Evolutionary conservation across 2,113 vertebrate species (phyloP).

Genomic region (Equus quagga): DNA sequence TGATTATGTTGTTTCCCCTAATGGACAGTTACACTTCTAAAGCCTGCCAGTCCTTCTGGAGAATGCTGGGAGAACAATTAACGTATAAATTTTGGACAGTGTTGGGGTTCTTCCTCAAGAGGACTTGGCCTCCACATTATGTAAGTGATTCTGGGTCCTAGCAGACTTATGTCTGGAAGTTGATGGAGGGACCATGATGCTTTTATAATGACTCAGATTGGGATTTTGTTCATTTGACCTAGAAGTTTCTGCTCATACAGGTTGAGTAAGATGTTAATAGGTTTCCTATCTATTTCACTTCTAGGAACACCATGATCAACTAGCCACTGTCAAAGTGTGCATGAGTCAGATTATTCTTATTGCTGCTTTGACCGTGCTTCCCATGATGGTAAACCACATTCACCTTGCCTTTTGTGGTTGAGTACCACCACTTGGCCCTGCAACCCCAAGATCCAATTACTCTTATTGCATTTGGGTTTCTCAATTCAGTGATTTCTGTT

Average conservation of each 20-base stretch:
- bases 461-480: too few species aligned
- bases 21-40: background rate
- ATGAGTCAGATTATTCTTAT: background rate
- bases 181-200: background rate
- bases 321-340: background rate
- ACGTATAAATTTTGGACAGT: background rate
- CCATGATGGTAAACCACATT: background rate
- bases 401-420: background rate
- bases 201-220: background rate
- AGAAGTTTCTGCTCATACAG: background rate
- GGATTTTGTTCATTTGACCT: background rate
- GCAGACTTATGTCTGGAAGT: background rate
- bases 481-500: background rate
- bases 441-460: background rate
- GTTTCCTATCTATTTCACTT: background rate
- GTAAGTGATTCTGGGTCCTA: background rate
- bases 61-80: background rate
- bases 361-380: too few species aligned
- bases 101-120: background rate
- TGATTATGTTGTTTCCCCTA: background rate
- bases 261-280: background rate
- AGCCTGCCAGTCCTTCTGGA: background rate
- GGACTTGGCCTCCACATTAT: too few species aligned
- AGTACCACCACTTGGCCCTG: background rate
- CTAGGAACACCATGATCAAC: background rate